These are phyloP conservation scores for Acipenser transmontanus DNA, from an alignment of 2,797 vertebrate species.

Conservation along the genomic window DNA sequence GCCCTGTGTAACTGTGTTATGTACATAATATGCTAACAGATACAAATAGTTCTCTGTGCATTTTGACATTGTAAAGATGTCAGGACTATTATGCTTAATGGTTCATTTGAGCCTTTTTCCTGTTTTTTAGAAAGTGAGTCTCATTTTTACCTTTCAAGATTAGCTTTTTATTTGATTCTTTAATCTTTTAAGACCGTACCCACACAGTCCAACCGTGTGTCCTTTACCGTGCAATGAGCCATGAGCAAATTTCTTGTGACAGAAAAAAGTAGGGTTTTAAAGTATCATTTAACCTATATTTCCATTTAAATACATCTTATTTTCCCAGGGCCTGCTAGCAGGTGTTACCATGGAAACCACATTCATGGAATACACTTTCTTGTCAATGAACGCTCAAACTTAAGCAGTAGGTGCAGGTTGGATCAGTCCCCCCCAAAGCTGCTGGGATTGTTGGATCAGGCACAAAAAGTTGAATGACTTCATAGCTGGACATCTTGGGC, in stretches of 20 bases:
- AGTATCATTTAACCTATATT: slow-evolving; percentile 36
- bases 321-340: slow-evolving; percentile 48
- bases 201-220: slow-evolving; percentile 57
- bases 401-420: not conserved
- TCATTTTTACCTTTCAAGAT: slow-evolving; percentile 53
- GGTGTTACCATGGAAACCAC: slow-evolving; percentile 55
- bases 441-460: slow-evolving; percentile 12
- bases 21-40: too few species aligned
- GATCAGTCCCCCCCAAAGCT: slow-evolving; percentile 1
- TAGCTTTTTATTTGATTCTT: slow-evolving; percentile 52
- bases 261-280: slow-evolving; percentile 16
- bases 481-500: slow-evolving; percentile 46
- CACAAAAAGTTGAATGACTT: slow-evolving; percentile 30
- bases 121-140: too few species aligned
- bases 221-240: slow-evolving; percentile 60
- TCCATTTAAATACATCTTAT: slow-evolving; percentile 60
- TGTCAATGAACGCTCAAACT: slow-evolving; percentile 10
- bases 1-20: too few species aligned
- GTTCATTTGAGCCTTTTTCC: too few species aligned
- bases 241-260: slow-evolving; percentile 49
- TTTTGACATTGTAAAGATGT: too few species aligned
- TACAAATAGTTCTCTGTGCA: too few species aligned
- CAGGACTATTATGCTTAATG: too few species aligned
- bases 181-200: slow-evolving; percentile 62
- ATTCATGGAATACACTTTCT: slow-evolving; percentile 8